Base-by-base conservation (phyloP, 2,113 vertebrate genomes). In the Kryptolebias marmoratus region DNA sequence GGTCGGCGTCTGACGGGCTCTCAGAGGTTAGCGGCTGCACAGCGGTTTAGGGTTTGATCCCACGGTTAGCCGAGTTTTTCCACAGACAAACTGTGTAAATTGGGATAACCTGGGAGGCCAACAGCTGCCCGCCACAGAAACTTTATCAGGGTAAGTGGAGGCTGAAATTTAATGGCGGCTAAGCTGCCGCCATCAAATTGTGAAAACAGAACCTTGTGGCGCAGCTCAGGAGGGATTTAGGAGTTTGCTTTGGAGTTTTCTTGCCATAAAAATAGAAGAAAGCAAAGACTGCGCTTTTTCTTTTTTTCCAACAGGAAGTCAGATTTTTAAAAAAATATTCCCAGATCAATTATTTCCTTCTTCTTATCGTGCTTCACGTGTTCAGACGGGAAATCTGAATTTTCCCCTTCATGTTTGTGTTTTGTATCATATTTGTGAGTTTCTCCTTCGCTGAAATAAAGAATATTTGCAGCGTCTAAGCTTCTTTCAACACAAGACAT, bases 51-150 rank as follows among this genome's bases (percentile, higher is more conserved):
- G 74, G 63, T 78, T 79, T 75, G 81, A 89, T 89, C 77, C 74
- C 65, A 71, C 54, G 68, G 54, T 87, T 82, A 77, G 67, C 71
- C 71, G 64, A 55, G 73, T 81, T 79, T 22, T 22, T 22, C 83
- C 84, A 65, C 73, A 79, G 84, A 87, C 82, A 81, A 36, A 87
- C 89, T 87, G 87, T 88, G 89, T 76, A 88, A 86, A 85, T 64
- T 49, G 54, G 77, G 71, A 82, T 77, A 86, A 87, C 84, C 79
- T 82, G 75, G 68, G 73, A 79, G 76, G 80, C 64, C 69, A 89
- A 87, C 90, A 92, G 90, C 92, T 93, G 90, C 86, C 75, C 82
- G 68, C 82, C 72, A 80, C 63, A 42, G 81, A 85, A 87, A 84
- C 76, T 84, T 87, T 77, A 83, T 86, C 68, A 82, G 80, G 68